Base-by-base conservation (phyloP, 1,140 invertebrate genomes). In the Bombus fervidus region DNA sequence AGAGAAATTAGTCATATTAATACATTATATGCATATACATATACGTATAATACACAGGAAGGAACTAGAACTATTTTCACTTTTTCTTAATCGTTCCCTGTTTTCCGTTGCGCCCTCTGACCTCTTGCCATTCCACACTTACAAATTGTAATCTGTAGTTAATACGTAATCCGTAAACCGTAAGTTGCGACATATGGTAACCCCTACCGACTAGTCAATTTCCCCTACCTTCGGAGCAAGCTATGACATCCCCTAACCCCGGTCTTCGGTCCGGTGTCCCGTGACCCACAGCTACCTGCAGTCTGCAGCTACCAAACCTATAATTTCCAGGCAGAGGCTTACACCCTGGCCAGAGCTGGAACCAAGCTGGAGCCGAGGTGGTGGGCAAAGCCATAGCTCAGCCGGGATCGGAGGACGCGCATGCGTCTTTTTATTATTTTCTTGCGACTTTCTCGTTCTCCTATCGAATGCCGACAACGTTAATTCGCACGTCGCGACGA, bases 251-350 rank as follows among this genome's bases (percentile, higher is more conserved):
- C 75, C 74, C 62, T 53, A 78, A 80, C 69, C 69, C 31, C 53
- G 15, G 28, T 34, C 37, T 31, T 12, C 47, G 6, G 8, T 39
- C 18, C 62, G 6, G 18, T 47, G 15, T 68, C 34, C 84, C 59
- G 31, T 74, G 78, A 73, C 62, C 41, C 25, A 28, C 22, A 93
- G 92, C 91, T 93, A 94, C 93, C 93, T 94, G 93, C 94, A 94
- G 93, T 93, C 93, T 94, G 92, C 94, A 94, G 93, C 94, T 62
- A 62, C 93, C 94, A 94, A 93, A 93, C 91, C 91, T 93, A 91
- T 91, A 91, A 93, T 92, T 93, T 92, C 91, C 92, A 92, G 93
- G 90, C 88, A 80, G n/a, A 92, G 88, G 87, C 91, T 86, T 92
- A 89, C 90, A 93, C 89, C 91, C 92, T 91, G 91, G 89, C 85